Percentiles rank a stretch among this genome's conserved stretches.
Conservation (phyloP, 1,140 invertebrate genomes). For the Euura saliciscinereae region DNA sequence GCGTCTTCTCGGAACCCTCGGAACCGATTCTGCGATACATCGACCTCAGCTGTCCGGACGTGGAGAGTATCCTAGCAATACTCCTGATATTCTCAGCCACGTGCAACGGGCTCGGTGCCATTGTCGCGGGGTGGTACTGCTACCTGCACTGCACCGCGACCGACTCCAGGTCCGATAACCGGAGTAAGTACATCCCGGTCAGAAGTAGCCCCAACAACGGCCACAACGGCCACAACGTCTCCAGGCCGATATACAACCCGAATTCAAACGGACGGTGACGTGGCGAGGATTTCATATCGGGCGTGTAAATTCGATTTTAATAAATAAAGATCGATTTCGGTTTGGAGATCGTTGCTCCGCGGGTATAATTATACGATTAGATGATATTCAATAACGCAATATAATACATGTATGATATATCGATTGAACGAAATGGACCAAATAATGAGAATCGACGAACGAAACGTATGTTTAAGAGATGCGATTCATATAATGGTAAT, state of each 20-base stretch:
- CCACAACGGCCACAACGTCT: constrained; percentile 38
- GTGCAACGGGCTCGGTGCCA: constrained; percentile 52
- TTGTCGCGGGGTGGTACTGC: constrained; percentile 56
- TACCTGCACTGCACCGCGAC: constrained; percentile 58
- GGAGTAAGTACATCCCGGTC: constrained; percentile 54
- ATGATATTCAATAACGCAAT: too few relatives aligned
- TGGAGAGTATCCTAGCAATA: constrained; percentile 53
- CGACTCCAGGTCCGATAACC: constrained; percentile 40
- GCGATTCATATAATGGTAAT: too few relatives aligned
- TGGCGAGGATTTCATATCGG: too few relatives aligned
- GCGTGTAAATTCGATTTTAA: too few relatives aligned
- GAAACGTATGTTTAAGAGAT: too few relatives aligned
- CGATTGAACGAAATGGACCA: too few relatives aligned
- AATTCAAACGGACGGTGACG: constrained; percentile 45
- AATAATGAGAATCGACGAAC: too few relatives aligned
- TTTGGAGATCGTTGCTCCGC: too few relatives aligned
- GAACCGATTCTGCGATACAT: constrained; percentile 46
- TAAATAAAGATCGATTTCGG: too few relatives aligned
- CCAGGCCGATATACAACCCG: constrained; percentile 41
- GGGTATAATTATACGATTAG: too few relatives aligned
- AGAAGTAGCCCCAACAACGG: constrained; percentile 44
- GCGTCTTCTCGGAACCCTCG: constrained; percentile 26
- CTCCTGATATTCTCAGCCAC: constrained; percentile 56
- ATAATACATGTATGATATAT: too few relatives aligned
- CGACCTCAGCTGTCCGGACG: constrained; percentile 60